A percentile compares a stretch with the other conserved stretches of the same genome.
Evolutionary conservation across 2,113 vertebrate genomes (phyloP).

Genomic region (Coracopsis vasa): DNA sequence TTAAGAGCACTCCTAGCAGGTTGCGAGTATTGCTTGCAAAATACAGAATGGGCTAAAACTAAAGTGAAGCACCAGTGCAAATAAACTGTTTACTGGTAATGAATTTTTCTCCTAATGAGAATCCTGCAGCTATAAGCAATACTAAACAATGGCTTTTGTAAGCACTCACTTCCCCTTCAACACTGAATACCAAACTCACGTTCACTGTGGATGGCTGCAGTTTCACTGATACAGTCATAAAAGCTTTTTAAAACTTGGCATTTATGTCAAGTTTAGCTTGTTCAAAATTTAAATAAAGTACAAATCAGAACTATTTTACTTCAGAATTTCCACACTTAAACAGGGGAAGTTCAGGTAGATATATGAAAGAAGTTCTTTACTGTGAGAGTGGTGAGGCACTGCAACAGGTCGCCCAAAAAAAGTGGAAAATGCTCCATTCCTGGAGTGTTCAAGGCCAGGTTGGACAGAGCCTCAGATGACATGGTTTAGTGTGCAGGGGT

Average conservation of each 20-base stretch:
- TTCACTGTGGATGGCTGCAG: neutral
- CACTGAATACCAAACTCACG: neutral
- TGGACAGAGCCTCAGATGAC: no score
- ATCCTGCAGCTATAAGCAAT: neutral
- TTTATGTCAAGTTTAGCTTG: neutral
- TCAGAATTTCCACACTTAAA: neutral
- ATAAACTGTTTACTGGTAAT: conserved; percentile 9
- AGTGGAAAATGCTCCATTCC: neutral
- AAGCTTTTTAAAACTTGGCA: neutral
- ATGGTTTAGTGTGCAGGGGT: no score
- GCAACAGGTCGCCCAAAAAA: neutral
- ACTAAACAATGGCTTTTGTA: neutral
- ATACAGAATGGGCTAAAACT: neutral
- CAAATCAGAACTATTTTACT: neutral
- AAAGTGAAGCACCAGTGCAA: conserved; percentile 17
- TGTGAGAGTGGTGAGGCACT: neutral
- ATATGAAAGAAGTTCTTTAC: neutral
- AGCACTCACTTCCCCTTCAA: neutral
- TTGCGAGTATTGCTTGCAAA: neutral
- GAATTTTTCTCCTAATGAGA: neutral
- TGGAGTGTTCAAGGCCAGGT: neutral
- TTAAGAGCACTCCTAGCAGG: neutral
- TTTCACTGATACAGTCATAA: neutral
- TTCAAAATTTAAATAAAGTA: neutral
- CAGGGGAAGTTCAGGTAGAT: neutral